Conservation (phyloP, 92 coral and sea anemone genomes). For the Nematostella vectensis region DNA sequence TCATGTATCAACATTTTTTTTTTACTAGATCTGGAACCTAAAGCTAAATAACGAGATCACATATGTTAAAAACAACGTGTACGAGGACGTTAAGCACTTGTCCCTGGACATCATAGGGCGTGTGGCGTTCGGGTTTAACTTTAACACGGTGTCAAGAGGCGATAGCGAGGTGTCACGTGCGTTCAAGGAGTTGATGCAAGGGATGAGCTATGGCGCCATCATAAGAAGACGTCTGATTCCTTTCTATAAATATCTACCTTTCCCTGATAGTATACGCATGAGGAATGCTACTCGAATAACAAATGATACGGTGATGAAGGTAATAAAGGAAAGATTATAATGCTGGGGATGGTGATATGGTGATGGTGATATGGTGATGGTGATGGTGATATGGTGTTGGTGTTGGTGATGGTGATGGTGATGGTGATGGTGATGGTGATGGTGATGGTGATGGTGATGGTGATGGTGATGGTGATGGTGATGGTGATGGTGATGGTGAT, state of each 20-base stretch:
- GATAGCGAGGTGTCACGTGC: slow-evolving; percentile 44
- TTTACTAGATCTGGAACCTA: no score
- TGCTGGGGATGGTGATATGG: not conserved
- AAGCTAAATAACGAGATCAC: no score
- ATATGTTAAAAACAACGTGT: slow-evolving; percentile 21
- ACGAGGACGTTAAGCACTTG: slow-evolving; percentile 40
- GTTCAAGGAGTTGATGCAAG: slow-evolving; percentile 24
- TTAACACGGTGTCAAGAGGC: slow-evolving; percentile 44
- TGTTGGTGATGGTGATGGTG: slow-evolving; percentile 3
- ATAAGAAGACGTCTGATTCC: slow-evolving; percentile 36
- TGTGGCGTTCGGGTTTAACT: slow-evolving; percentile 55
- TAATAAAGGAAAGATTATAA: slow-evolving; percentile 7
- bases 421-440: slow-evolving; percentile 12
- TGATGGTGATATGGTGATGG: slow-evolving; percentile 11
- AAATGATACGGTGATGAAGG: slow-evolving; percentile 50
- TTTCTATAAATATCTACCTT: slow-evolving; percentile 38
- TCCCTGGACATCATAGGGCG: slow-evolving; percentile 65
- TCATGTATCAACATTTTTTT: no score
- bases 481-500: slow-evolving; percentile 12
- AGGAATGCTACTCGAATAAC: slow-evolving; percentile 26
- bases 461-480: slow-evolving; percentile 8
- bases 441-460: slow-evolving; percentile 1
- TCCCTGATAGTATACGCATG: slow-evolving; percentile 32
- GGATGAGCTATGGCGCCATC: slow-evolving; percentile 17
- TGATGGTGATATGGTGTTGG: no score